These are phyloP conservation scores for Xyrichtys novacula DNA, from an alignment of 2,797 vertebrate genomes.

Conservation along the genomic window DNA sequence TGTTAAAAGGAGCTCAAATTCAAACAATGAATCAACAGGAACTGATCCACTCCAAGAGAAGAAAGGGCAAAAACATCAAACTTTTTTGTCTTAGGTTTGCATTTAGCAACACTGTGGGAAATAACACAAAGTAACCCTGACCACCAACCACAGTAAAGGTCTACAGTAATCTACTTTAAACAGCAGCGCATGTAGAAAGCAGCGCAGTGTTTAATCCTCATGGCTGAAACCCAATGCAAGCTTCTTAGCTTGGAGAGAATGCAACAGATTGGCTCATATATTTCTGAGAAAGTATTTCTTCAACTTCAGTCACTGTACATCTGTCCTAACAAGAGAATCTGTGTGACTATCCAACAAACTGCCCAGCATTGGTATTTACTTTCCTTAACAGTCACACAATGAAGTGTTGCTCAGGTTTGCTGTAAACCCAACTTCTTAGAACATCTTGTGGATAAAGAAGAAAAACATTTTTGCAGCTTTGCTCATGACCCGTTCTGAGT, in stretches of 20 bases:
- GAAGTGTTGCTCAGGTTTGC: too few species aligned
- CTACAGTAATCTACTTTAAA: slow-evolving; percentile 61
- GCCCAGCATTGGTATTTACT: background rate
- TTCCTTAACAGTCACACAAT: background rate
- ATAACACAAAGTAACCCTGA: slow-evolving; percentile 56
- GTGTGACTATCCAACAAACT: background rate
- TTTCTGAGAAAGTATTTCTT: slow-evolving; percentile 46
- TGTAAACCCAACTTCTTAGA: background rate
- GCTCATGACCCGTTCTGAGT: background rate
- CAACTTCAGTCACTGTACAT: slow-evolving; percentile 14
- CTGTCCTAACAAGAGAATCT: slow-evolving; percentile 1
- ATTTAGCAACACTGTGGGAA: slow-evolving; percentile 34
- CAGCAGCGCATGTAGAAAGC: slow-evolving; percentile 44
- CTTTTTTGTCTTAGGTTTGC: slow-evolving; percentile 34
- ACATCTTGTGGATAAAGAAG: background rate
- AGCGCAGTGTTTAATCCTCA: slow-evolving; percentile 65
- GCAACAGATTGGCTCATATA: slow-evolving; percentile 40
- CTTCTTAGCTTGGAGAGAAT: slow-evolving; percentile 70
- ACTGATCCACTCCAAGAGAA: slow-evolving; percentile 50
- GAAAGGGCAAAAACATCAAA: slow-evolving; percentile 59
- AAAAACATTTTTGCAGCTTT: background rate
- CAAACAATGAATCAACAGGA: slow-evolving; percentile 70
- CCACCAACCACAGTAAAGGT: slow-evolving; percentile 30
- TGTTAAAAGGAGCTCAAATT: slow-evolving; percentile 46
- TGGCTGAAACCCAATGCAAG: slow-evolving; percentile 66